Conservation (phyloP, 1,140 invertebrate genomes). For the Oncopeltus fasciatus region DNA sequence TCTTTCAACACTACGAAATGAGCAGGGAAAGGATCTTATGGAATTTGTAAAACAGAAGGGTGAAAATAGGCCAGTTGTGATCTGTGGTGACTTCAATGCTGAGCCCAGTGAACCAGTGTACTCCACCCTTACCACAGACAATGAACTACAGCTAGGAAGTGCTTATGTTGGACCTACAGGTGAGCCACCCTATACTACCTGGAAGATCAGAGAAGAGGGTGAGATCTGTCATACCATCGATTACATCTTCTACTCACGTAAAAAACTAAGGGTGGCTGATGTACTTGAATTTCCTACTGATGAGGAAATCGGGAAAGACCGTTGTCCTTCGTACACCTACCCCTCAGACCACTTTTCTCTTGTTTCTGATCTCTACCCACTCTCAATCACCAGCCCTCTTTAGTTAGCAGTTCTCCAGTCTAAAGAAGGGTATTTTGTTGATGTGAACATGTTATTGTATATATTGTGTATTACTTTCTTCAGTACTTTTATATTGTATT, state of each 20-base stretch:
- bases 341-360: slow-evolving; percentile 70
- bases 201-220: slow-evolving; percentile 58
- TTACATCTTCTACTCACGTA: slow-evolving; percentile 56
- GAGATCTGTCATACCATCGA: slow-evolving; percentile 63
- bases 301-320: slow-evolving; percentile 47
- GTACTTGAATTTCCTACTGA: slow-evolving; percentile 48
- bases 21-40: slow-evolving; percentile 59
- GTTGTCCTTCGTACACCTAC: slow-evolving; percentile 52
- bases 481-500: too few species aligned
- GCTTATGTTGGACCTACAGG: slow-evolving; percentile 31
- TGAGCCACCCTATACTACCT: slow-evolving; percentile 61
- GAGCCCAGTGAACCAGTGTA: slow-evolving; percentile 60
- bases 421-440: too few species aligned
- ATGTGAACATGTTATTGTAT: too few species aligned
- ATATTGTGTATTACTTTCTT: too few species aligned
- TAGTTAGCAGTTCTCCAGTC: too few species aligned
- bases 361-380: slow-evolving; percentile 44
- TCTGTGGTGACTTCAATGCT: slow-evolving; percentile 70
- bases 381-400: background rate
- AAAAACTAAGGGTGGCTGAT: slow-evolving; percentile 40
- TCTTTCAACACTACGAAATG: slow-evolving; percentile 50
- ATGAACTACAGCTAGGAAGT: slow-evolving; percentile 29
- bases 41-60: slow-evolving; percentile 40
- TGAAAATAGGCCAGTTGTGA: slow-evolving; percentile 39
- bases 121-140: slow-evolving; percentile 36